Evolutionary conservation across 2,888 invertebrate genomes (phyloP).

Genomic region (Melipona beecheii): DNA sequence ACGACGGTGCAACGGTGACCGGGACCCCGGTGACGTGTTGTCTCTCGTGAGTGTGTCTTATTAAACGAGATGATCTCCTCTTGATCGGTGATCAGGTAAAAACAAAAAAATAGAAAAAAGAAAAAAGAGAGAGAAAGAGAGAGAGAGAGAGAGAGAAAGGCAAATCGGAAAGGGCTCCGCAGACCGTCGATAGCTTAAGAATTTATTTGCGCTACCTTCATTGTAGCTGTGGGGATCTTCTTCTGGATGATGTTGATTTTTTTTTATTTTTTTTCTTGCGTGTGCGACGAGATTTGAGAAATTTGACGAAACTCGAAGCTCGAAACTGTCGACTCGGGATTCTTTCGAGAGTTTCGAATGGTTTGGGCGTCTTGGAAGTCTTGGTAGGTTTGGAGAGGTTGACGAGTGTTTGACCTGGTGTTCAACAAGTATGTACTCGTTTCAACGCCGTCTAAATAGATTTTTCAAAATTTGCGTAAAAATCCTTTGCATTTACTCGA

Average conservation of each 20-base stretch:
- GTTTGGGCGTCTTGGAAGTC: background rate
- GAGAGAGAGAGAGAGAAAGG: constrained; percentile 50
- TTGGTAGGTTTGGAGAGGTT: background rate
- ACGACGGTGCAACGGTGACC: constrained; percentile 69
- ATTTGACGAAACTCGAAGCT: background rate
- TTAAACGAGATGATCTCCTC: constrained; percentile 41
- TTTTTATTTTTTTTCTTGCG: too few relatives aligned
- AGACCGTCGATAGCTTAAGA: background rate
- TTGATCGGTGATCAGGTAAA: constrained; percentile 28
- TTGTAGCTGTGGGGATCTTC: background rate
- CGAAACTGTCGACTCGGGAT: background rate
- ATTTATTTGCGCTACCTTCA: background rate
- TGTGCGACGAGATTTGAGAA: background rate
- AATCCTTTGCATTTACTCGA: too few relatives aligned
- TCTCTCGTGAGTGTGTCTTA: constrained; percentile 68
- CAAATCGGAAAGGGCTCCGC: constrained; percentile 25
- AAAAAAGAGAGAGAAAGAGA: constrained; percentile 47
- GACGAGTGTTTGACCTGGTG: background rate
- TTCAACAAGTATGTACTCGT: background rate
- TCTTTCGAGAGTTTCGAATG: background rate
- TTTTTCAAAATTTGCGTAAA: too few relatives aligned
- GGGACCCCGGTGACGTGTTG: constrained; percentile 52
- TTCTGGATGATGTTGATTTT: background rate
- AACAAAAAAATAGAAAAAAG: too few relatives aligned
- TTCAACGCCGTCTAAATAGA: too few relatives aligned